Evolutionary conservation across 1,140 invertebrate genomes (phyloP).

Genomic region (Harpegnathos saltator): DNA sequence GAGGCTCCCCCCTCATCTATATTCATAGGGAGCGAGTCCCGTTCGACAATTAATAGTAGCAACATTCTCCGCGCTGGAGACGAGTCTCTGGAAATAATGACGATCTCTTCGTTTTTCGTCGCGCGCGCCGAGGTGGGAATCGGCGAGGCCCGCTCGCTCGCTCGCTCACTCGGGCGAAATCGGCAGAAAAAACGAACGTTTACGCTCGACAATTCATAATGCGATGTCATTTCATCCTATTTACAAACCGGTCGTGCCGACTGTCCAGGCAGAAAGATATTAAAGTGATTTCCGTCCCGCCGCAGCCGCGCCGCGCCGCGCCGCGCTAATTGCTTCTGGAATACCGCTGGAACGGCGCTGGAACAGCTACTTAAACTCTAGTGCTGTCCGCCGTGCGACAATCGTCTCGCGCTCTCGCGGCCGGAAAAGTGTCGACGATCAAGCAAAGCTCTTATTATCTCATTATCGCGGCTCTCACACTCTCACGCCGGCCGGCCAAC

Average conservation of each 20-base stretch:
- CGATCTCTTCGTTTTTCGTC: constrained; percentile 49
- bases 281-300: constrained; percentile 63
- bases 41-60: constrained; percentile 54
- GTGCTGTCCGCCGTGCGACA: constrained; percentile 56
- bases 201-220: constrained; percentile 55
- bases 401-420: constrained; percentile 55
- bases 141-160: neutral
- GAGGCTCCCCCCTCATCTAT: constrained; percentile 24
- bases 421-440: constrained; percentile 35
- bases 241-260: constrained; percentile 66
- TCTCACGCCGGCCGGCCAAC: neutral
- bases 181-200: constrained; percentile 37
- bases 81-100: constrained; percentile 49
- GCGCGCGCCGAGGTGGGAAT: neutral
- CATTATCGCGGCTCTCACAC: neutral
- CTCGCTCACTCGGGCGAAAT: constrained; percentile 23
- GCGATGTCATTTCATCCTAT: constrained; percentile 59
- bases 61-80: constrained; percentile 17
- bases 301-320: constrained; percentile 22
- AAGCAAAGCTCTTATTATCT: constrained; percentile 30
- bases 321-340: constrained; percentile 71
- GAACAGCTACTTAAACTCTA: constrained; percentile 71
- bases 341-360: constrained; percentile 64
- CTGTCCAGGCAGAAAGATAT: constrained; percentile 60
- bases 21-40: constrained; percentile 40